Base-by-base conservation (phyloP, 2,797 vertebrate genomes). In the Myripristis murdjan region DNA sequence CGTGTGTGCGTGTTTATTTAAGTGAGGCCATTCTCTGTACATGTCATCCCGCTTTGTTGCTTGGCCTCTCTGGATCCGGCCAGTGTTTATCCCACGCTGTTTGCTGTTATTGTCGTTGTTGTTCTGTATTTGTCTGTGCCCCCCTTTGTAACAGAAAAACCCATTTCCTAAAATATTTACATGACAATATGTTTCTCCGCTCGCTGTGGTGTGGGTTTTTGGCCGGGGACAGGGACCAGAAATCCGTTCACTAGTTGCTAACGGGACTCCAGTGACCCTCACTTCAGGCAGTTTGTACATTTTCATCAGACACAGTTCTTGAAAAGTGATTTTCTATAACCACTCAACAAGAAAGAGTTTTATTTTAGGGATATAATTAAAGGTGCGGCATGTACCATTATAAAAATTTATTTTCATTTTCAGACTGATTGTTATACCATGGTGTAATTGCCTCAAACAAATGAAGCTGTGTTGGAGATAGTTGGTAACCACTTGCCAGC, bases 131-230 rank as follows among this genome's bases (percentile, higher is more conserved):
- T 57, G 57, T 57, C 54, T 67, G 37, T 5, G 0, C 59, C 9
- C 22, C 35, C 10, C 51, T 73, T 49, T 64, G 59, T 62, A 15
- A 73, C 0, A 9, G 54, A 63, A 47, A 48, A 53, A 64, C 64
- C 60, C 59, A 31, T 64, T 70, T 31, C 8, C 31, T 70, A 10
- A 57, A 75, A 60, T 80, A 76, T 74, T 78, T 68, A 56, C 68
- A 73, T 66, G 28, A 63, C 37, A 51, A 10, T 56, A 33, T 37
- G 54, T 46, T 59, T 60, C 20, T 54, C 11, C 63, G 22, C 41
- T 41, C 4, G 14, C 11, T 6, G 23, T 6, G 23, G n/a, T 49
- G 20, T 4, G 44, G 26, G 22, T 14, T 61, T 72, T 53, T 51
- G 39, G 14, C 57, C 24, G 2, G 0, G 6, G 1, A 47, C 57